Conservation (phyloP, 2,888 invertebrate species). For the Petrolisthes cinctipes region DNA sequence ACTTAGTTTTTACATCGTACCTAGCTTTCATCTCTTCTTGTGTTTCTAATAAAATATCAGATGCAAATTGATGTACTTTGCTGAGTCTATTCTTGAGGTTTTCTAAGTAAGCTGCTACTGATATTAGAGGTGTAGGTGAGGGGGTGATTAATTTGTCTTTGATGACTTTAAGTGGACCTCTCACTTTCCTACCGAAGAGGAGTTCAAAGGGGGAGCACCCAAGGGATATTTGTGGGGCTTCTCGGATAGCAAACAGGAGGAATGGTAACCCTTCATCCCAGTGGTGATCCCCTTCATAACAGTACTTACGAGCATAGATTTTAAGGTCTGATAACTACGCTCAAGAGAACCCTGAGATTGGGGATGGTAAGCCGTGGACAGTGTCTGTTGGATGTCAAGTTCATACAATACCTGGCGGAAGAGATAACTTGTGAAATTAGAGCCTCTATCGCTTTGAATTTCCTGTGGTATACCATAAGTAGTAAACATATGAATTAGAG, state of each 20-base stretch:
- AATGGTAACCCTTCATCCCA: not conserved
- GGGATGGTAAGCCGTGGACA: constrained; percentile 22
- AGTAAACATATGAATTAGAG: constrained; percentile 16
- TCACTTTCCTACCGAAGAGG: not conserved
- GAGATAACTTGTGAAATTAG: constrained; percentile 28
- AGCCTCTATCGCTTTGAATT: constrained; percentile 21
- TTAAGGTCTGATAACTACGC: constrained; percentile 17
- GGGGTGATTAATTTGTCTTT: not conserved
- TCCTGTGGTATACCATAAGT: constrained; percentile 12
- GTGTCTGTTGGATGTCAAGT: constrained; percentile 9
- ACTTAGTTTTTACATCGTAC: not conserved
- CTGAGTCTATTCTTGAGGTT: not conserved
- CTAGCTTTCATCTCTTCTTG: not conserved
- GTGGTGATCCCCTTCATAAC: not conserved
- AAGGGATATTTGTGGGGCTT: not conserved
- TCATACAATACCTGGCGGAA: constrained; percentile 17
- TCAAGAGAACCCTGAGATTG: constrained; percentile 28
- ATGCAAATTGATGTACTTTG: not conserved
- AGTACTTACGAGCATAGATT: constrained; percentile 1
- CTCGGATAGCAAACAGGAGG: constrained; percentile 27
- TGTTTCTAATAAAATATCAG: not conserved
- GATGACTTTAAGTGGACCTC: constrained; percentile 16
- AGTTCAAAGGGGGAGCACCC: constrained; percentile 15
- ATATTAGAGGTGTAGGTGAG: not conserved
- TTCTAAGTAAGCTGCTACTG: not conserved